Conservation (phyloP, 2,113 vertebrate species). For the Anser cygnoides region DNA sequence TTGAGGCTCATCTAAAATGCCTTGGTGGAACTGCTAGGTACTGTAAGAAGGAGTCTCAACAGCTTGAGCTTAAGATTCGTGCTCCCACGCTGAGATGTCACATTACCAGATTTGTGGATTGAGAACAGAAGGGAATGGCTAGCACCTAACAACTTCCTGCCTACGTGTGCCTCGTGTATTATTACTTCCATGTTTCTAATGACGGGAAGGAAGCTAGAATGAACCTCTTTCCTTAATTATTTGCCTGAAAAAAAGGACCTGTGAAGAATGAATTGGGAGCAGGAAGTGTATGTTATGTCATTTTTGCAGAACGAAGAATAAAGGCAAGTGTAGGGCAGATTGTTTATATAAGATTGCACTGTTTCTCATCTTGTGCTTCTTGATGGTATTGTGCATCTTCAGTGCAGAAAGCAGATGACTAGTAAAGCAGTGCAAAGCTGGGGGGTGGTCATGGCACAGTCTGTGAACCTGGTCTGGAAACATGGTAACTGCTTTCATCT, state of each 20-base stretch:
- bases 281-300: not conserved
- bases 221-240: not conserved
- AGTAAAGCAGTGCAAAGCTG: not conserved
- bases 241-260: not conserved
- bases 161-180: not conserved
- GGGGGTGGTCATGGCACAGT: not conserved
- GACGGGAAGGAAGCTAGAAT: not conserved
- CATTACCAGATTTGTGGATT: constrained; percentile 23
- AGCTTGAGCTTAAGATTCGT: constrained; percentile 48
- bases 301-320: not conserved
- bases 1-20: not conserved
- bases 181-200: constrained; percentile 22
- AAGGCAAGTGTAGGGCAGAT: not conserved
- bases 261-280: not conserved
- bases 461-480: not conserved
- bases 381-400: not conserved
- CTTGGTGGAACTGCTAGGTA: not conserved
- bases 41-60: not conserved
- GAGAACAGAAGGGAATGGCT: constrained; percentile 59
- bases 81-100: constrained; percentile 44
- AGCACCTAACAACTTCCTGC: not conserved
- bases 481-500: fast-evolving
- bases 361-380: not conserved
- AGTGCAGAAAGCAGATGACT: not conserved
- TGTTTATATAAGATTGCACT: not conserved